Base-by-base conservation (phyloP, 1,140 invertebrate species). In the Dinoponera quadriceps region DNA sequence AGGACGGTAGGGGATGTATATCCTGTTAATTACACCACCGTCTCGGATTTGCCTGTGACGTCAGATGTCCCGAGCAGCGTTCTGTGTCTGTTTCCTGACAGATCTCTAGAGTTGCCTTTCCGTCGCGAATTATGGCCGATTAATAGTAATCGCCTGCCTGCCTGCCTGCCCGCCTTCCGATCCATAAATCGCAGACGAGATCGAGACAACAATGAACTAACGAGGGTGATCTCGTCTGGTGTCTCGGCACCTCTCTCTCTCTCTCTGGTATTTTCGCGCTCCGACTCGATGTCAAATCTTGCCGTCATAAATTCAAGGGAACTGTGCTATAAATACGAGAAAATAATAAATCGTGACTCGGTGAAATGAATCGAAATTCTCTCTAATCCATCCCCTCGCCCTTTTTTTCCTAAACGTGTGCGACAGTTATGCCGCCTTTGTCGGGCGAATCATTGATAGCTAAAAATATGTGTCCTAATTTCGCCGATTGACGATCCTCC, bases 11-110 rank as follows among this genome's bases (percentile, higher is more conserved):
- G 57, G 69, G 51, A 62, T 55, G 38, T 82, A 82, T 82, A 83
- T 82, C 63, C 74, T 84, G 75, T 82, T 84, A 81, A 84, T 82
- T 82, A 65, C 82, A 69, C 65, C 38, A 73, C 65, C 38, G 72
- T 82, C 71, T 75, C 81, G 71, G 54, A 80, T 83, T 80, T 87
- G 85, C 85, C 75, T 81, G 75, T 87, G 87, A 88, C 87, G 83
- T 86, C 80, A 85, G 75, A 88, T 62, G 85, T 87, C 85, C 85
- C 83, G 77, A 83, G 65, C 85, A 87, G 77, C 54, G 72, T 49
- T 44, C 38, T 9, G 78, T 74, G 78, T 74, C 69, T 59, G 69
- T 72, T 83, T 78, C 71, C 48, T 85, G 54, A 68, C 71, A 77
- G 59, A 80, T 54, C 44, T 51, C 71, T 85, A 82, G 82, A 84